phyloP scores from a whole-genome alignment of 2,797 vertebrate species.

The Epinephelus awoara region DNA sequence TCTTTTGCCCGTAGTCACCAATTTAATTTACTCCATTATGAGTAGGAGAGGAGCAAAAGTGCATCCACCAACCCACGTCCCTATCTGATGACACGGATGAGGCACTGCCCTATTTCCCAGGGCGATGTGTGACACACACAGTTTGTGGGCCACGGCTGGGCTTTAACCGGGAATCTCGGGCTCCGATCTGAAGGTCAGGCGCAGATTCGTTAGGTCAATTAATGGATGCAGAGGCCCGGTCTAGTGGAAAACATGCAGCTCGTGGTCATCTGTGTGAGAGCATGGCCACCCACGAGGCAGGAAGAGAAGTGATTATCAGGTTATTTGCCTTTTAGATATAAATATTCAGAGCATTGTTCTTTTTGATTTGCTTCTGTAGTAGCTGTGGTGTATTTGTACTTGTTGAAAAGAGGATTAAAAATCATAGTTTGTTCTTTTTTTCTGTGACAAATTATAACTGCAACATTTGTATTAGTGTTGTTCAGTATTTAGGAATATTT shows the following conservation, averaged over 20 bases:
- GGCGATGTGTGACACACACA: constrained; percentile 79
- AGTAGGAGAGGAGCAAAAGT: constrained; percentile 59
- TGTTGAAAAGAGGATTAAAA: background rate
- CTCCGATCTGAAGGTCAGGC: constrained; percentile 65
- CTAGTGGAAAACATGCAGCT: constrained; percentile 39
- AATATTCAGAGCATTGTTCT: background rate
- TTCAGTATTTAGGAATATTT: background rate
- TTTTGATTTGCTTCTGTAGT: background rate
- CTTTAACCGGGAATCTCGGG: constrained; percentile 68
- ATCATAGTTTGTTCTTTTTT: background rate
- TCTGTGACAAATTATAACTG: background rate
- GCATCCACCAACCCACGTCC: constrained; percentile 57
- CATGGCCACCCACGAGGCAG: constrained; percentile 13
- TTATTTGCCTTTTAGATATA: background rate
- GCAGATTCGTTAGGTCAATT: constrained; percentile 61
- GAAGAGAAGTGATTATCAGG: background rate
- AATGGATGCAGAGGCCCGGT: constrained; percentile 29
- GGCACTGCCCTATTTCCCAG: constrained; percentile 77
- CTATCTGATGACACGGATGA: constrained; percentile 67
- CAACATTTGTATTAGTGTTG: background rate
- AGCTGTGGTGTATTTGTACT: background rate
- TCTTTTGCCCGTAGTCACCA: constrained; percentile 43
- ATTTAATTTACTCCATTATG: constrained; percentile 65
- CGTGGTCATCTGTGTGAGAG: constrained; percentile 10
- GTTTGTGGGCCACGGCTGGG: constrained; percentile 52